Conservation (phyloP, 2,888 invertebrate genomes). For the Cyclophora punctaria region DNA sequence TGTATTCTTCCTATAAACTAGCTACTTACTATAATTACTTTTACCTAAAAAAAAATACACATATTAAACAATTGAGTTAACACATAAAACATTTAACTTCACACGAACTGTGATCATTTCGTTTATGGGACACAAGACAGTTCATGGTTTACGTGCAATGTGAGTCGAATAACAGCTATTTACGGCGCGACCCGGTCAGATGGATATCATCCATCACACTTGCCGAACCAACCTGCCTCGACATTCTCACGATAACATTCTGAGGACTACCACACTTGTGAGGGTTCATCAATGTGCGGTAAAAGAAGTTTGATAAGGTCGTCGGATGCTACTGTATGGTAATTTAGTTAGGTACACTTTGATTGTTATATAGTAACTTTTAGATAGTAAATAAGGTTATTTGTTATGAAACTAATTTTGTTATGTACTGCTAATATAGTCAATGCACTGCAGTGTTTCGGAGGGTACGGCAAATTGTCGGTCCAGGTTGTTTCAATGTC, state of each 20-base stretch:
- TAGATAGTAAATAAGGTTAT: no score
- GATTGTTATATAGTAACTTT: no score
- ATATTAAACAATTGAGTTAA: background rate
- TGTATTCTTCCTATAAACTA: no score
- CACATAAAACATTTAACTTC: conserved; percentile 11
- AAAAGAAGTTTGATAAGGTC: conserved; percentile 1
- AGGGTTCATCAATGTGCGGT: conserved; percentile 3
- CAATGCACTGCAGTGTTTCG: no score
- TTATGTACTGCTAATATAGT: no score
- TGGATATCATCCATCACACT: conserved; percentile 36
- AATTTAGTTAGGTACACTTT: no score
- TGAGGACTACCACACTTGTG: no score
- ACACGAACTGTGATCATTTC: conserved; percentile 20
- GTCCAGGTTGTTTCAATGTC: no score
- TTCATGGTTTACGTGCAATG: conserved; percentile 57
- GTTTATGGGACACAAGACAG: conserved; percentile 33
- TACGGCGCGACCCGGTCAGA: conserved; percentile 47
- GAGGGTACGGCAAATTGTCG: no score
- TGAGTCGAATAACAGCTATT: conserved; percentile 55
- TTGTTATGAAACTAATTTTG: no score
- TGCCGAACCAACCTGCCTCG: conserved; percentile 1
- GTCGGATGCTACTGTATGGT: background rate
- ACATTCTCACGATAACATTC: conserved; percentile 21
- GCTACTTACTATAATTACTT: no score
- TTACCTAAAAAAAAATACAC: no score